Percentiles rank a stretch among this genome's conserved stretches.
Conservation (phyloP, 2,113 vertebrate species). For the Forbesichthys agassizii region DNA sequence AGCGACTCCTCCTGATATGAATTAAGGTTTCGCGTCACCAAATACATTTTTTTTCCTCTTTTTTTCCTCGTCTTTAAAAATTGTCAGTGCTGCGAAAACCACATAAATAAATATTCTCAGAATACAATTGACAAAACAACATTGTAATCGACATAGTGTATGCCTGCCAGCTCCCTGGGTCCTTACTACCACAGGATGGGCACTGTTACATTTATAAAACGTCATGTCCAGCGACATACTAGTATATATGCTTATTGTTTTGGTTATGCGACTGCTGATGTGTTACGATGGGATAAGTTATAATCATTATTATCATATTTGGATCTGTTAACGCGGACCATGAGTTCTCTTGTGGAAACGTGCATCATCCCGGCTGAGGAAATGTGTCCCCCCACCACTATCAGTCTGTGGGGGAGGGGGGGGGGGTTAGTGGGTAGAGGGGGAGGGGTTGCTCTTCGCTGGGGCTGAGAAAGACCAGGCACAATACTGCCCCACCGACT, state of each 20-base stretch:
- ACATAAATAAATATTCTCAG: slow-evolving; percentile 72
- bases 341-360: slow-evolving; percentile 66
- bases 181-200: slow-evolving; percentile 67
- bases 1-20: slow-evolving; percentile 71
- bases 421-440: no score
- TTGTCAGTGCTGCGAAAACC: slow-evolving; percentile 68
- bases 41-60: slow-evolving; percentile 33
- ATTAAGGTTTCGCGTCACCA: slow-evolving; percentile 62
- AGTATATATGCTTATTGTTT: slow-evolving; percentile 71
- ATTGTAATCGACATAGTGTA: slow-evolving; percentile 44
- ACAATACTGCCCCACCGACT: neutral
- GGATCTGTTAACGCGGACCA: slow-evolving; percentile 67
- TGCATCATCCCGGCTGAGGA: slow-evolving; percentile 55
- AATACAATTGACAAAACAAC: slow-evolving; percentile 67
- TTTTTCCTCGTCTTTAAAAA: slow-evolving; percentile 59
- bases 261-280: slow-evolving; percentile 74
- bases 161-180: slow-evolving; percentile 54
- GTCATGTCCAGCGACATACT: slow-evolving; percentile 61
- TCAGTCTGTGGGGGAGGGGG: no score
- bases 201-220: slow-evolving; percentile 66
- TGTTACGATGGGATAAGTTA: slow-evolving; percentile 67
- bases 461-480: no score
- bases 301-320: slow-evolving; percentile 38
- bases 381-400: slow-evolving; percentile 21
- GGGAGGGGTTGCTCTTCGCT: no score